Evolutionary conservation across 2,888 invertebrate species (phyloP).

Genomic region (Hirtodrosophila trivittata): DNA sequence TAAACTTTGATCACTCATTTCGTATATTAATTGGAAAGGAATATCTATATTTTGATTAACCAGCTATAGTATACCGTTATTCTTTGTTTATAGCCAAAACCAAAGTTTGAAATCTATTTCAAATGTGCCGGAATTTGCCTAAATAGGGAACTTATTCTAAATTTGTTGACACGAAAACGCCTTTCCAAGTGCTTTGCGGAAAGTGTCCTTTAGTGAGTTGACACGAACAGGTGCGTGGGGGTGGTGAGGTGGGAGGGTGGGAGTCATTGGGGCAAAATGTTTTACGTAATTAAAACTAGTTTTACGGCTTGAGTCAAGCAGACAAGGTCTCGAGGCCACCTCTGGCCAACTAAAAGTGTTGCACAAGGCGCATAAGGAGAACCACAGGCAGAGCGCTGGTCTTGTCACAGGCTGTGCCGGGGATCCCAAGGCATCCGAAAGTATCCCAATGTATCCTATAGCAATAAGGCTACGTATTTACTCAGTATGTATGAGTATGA

Average conservation of each 20-base stretch:
- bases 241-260: conserved; percentile 1
- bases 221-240: not conserved
- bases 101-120: too few species aligned
- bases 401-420: conserved; percentile 6
- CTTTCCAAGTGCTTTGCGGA: too few species aligned
- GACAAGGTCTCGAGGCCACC: conserved; percentile 12
- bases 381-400: not conserved
- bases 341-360: conserved; percentile 20
- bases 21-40: too few species aligned
- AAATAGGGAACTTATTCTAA: too few species aligned
- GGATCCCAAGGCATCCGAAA: not conserved
- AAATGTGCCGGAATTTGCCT: too few species aligned
- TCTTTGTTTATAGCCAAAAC: too few species aligned
- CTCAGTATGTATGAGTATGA: not conserved
- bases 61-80: too few species aligned
- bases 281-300: conserved; percentile 81
- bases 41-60: too few species aligned
- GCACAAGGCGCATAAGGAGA: conserved; percentile 5
- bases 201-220: too few species aligned
- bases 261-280: conserved; percentile 44
- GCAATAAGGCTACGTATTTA: conserved; percentile 1
- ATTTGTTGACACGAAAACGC: too few species aligned
- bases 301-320: conserved; percentile 41
- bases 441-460: conserved; percentile 11
- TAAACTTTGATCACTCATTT: too few species aligned